Evolutionary conservation across 2,113 vertebrate genomes (phyloP), one percentile per base, ranked within the genome.

Genomic region (Camelus bactrianus): DNA sequence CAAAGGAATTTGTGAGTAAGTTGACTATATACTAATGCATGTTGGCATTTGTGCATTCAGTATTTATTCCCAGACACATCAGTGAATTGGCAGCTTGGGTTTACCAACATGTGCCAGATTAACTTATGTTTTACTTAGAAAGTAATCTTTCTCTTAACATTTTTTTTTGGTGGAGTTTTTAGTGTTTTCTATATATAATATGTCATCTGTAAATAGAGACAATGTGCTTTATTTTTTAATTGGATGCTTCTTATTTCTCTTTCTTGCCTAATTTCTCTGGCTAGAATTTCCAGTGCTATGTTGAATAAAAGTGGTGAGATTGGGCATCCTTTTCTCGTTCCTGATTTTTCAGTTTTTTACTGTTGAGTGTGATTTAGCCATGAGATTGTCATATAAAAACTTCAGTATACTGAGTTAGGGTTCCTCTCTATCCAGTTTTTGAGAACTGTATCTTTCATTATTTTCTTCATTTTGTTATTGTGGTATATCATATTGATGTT

Each of bases 1-100:
- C 11, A 88, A 48, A 93, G 46, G 17, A 75, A 92, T 90, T 82
- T 95, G 22, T 85, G 11, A 11, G 14, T 85, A 94, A 88, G 1
- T 79, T 75, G 26, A 70, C 32, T 73, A 1, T 88, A 86, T 91
- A 73, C 6, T 73, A 91, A 91, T 64, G 20, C 14, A 64, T 91
- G 4, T 52, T 89, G 50, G 38, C 89, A 95, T 93, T 79, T 89
- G 8, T 32, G 75, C 67, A 93, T 89, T 92, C 80, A 95, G 5
- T 87, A 75, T 96, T 67, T 95, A 93, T 79, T 90, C n/a, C 35
- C 24, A 70, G 42, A 46, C 50, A 73, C 10, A n/a, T 86, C 85
- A 73, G 58, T 94, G 69, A 91, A 87, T 88, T 75, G 79, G 56
- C 1, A 75, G 8, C 30, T 95, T 54, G 56, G 7, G 3, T 83